Evolutionary conservation across 2,888 invertebrate species (phyloP).

Genomic region (Rosalia funebris): DNA sequence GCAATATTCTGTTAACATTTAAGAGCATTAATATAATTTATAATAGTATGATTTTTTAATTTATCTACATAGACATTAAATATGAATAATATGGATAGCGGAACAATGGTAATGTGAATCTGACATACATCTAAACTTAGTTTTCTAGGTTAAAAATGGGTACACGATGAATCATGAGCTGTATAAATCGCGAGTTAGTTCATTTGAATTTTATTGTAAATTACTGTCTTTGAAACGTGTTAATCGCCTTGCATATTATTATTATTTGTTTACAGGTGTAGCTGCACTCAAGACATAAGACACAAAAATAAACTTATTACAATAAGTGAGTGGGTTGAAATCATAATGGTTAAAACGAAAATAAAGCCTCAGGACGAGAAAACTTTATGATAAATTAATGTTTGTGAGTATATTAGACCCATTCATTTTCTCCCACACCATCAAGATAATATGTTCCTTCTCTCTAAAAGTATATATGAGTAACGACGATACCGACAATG

Average conservation of each 20-base stretch:
- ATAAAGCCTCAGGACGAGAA: conserved; percentile 34
- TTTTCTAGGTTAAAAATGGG: too few species aligned
- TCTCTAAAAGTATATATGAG: conserved; percentile 31
- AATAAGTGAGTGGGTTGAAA: conserved; percentile 40
- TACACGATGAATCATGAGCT: too few species aligned
- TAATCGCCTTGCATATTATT: conserved; percentile 11
- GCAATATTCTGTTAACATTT: too few species aligned
- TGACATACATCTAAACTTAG: too few species aligned
- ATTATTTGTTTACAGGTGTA: conserved; percentile 34
- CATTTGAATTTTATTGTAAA: too few species aligned
- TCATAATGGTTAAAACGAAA: conserved; percentile 39
- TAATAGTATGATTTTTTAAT: too few species aligned
- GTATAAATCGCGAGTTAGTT: too few species aligned
- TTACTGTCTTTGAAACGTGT: too few species aligned
- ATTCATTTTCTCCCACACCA: conserved; percentile 40
- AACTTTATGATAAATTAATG: conserved; percentile 39
- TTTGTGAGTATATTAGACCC: conserved; percentile 38
- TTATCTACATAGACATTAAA: too few species aligned
- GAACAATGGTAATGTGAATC: too few species aligned
- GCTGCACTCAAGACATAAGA: conserved; percentile 30
- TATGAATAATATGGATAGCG: too few species aligned
- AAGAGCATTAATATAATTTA: too few species aligned
- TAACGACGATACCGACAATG: conserved; percentile 9
- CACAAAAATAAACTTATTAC: conserved; percentile 39
- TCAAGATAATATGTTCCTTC: conserved; percentile 36